Base-by-base conservation (phyloP, 2,113 vertebrate genomes). In the Menura novaehollandiae region DNA sequence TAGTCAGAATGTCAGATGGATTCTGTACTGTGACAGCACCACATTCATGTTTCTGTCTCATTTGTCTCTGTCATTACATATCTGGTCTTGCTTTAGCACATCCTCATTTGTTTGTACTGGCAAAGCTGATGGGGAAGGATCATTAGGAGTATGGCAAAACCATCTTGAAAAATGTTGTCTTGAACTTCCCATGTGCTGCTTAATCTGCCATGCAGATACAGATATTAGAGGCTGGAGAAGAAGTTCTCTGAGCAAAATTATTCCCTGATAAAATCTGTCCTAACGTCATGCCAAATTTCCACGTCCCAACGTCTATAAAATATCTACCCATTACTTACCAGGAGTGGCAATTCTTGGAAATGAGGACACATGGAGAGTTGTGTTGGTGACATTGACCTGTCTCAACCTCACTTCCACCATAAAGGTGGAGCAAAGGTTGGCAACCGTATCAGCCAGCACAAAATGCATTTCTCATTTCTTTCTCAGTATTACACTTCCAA, bases 361-460 rank as follows among this genome's bases (percentile, higher is more conserved):
- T 3, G 5, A 59, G 59, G 49, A 39, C 16, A 37, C 0, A 1
- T 21, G 56, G 3, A 39, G 35, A 16, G 71, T 46, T 67, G 2
- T 30, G 39, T 5, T 28, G 55, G 69, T 6, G 6, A 3, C 27
- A 0, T 1, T 27, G n/a, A 3, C 23, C 77, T 56, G 14, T 26
- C 22, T 8, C 43, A 59, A 26, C 58, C 30, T 13, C 24, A 2
- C 15, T 46, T 15, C 32, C 22, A 26, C 44, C 60, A 3, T 1
- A 2, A 22, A 47, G 41, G 17, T 10, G 62, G 63, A 69, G 52
- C 44, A 35, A 39, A 78, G 14, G 3, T 30, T 56, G 78, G 49
- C 81, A 56, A 22, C 39, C 9, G 4, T 4, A 43, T 20, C 37
- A 53, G 26, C 59, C 56, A 32, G 18, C 46, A 72, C 26, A 52